Percentiles rank a stretch among this genome's conserved stretches.
Evolutionary conservation across 2,113 vertebrate genomes (phyloP).

Genomic region (Meleagris gallopavo): DNA sequence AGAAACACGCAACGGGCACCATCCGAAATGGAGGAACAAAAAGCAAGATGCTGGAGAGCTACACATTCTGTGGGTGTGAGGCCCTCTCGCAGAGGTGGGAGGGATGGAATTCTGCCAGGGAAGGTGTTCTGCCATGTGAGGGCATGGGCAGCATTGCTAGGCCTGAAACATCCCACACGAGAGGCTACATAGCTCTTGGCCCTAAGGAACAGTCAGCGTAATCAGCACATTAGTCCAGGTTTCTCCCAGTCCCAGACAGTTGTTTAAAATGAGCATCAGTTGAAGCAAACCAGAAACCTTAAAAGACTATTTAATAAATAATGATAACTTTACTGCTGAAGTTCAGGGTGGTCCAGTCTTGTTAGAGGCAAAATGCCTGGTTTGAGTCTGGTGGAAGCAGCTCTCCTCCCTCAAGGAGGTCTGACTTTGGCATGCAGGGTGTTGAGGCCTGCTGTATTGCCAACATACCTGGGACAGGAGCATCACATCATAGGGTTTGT

Average conservation of each 20-base stretch:
- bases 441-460: rapidly evolving
- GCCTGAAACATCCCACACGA: background rate
- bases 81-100: rapidly evolving
- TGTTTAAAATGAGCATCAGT: conserved; percentile 53
- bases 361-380: background rate
- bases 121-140: background rate
- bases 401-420: background rate
- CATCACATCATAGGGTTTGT: rapidly evolving
- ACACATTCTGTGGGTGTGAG: rapidly evolving
- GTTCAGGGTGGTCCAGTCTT: conserved; percentile 8
- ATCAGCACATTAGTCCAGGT: conserved; percentile 29
- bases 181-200: background rate
- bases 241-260: conserved; percentile 12
- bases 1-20: background rate
- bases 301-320: conserved; percentile 26
- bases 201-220: background rate
- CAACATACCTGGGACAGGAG: background rate
- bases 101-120: background rate
- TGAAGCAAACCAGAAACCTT: conserved; percentile 56
- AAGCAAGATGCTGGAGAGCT: background rate
- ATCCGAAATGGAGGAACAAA: background rate
- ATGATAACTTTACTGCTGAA: background rate
- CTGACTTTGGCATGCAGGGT: background rate
- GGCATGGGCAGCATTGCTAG: background rate
- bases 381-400: background rate